Conservation (phyloP, 23 tunicate species). For the Clavelina lepadiformis region DNA sequence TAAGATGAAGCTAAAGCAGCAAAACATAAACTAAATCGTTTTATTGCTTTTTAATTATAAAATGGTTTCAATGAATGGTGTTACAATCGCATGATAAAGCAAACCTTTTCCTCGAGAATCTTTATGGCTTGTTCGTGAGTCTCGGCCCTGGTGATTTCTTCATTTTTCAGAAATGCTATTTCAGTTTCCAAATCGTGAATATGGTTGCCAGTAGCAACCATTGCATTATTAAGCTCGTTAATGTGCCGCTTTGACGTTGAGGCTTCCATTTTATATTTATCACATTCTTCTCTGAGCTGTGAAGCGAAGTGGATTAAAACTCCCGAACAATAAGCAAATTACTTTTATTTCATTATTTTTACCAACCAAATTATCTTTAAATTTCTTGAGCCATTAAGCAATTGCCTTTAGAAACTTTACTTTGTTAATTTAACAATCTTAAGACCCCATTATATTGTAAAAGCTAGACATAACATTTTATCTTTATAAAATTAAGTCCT, state of each 20-base stretch:
- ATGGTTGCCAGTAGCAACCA: slow-evolving; percentile 20
- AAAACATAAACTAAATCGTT: no score
- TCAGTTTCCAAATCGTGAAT: slow-evolving; percentile 18
- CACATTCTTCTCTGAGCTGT: slow-evolving; percentile 22
- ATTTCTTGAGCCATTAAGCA: no score
- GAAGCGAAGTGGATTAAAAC: neutral
- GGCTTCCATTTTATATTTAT: slow-evolving; percentile 4
- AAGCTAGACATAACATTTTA: no score
- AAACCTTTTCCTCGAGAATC: slow-evolving; percentile 35
- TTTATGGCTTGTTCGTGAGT: slow-evolving; percentile 27
- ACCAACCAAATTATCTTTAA: no score
- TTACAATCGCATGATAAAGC: neutral
- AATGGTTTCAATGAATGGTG: neutral
- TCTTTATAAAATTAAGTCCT: neutral
- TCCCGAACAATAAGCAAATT: no score
- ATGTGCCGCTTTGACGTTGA: neutral
- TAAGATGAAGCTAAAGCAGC: no score
- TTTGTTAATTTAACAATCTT: no score
- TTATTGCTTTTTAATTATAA: neutral
- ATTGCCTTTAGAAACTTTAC: no score
- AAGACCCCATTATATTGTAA: no score
- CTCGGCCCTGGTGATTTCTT: slow-evolving; percentile 1
- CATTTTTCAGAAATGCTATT: neutral
- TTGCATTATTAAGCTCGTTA: slow-evolving; percentile 7
- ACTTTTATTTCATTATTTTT: no score